Evolutionary conservation across 1,140 invertebrate species (phyloP).

Genomic region (Bombyx mori): ASM3026992v2 NC_085115.1:11149001-11149500

Average conservation of each 20-base stretch:
- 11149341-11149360: too few relatives aligned
- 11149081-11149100: slow-evolving; percentile 73
- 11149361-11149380: too few relatives aligned
- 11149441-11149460: too few relatives aligned
- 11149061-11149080: slow-evolving; percentile 35
- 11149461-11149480: too few relatives aligned
- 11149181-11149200: slow-evolving; percentile 73
- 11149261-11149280: slow-evolving; percentile 74
- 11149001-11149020: slow-evolving; percentile 76
- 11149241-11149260: slow-evolving; percentile 83
- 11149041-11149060: slow-evolving; percentile 58
- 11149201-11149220: slow-evolving; percentile 87
- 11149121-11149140: slow-evolving; percentile 76
- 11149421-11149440: too few relatives aligned
- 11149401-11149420: too few relatives aligned
- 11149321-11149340: too few relatives aligned
- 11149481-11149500: too few relatives aligned
- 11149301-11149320: too few relatives aligned
- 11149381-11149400: too few relatives aligned
- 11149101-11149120: slow-evolving; percentile 83
- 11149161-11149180: slow-evolving; percentile 79
- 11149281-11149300: too few relatives aligned
- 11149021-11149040: slow-evolving; percentile 73
- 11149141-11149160: slow-evolving; percentile 83
- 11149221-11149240: slow-evolving; percentile 77